These are phyloP conservation scores for Plusia festucae DNA, from an alignment of 2,888 invertebrate species.

Conservation along the genomic window DNA sequence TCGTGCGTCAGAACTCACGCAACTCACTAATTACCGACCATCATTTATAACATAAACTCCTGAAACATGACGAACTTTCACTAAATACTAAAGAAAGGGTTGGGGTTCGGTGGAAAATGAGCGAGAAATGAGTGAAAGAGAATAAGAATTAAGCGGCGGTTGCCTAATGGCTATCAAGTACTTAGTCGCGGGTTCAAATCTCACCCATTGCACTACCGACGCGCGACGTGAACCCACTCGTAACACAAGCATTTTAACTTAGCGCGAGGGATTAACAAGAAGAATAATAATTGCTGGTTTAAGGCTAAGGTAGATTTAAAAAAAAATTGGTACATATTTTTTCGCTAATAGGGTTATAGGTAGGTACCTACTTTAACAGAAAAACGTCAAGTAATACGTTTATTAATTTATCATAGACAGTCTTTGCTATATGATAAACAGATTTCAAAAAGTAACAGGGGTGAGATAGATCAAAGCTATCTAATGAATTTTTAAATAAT, in stretches of 20 bases:
- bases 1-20: constrained; percentile 55
- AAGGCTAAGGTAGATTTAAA: too few relatives aligned
- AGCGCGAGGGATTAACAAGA: too few relatives aligned
- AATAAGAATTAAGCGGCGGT: too few relatives aligned
- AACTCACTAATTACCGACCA: constrained; percentile 67
- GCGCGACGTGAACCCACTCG: too few relatives aligned
- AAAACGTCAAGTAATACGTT: too few relatives aligned
- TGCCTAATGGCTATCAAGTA: too few relatives aligned
- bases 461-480: background rate
- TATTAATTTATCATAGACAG: background rate
- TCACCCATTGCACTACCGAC: too few relatives aligned
- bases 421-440: background rate
- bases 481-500: background rate
- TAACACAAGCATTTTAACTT: too few relatives aligned
- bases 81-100: constrained; percentile 57
- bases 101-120: constrained; percentile 37
- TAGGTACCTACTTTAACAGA: too few relatives aligned
- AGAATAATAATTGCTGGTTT: too few relatives aligned
- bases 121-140: constrained; percentile 25
- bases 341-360: background rate
- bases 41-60: constrained; percentile 66
- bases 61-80: constrained; percentile 62
- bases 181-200: too few relatives aligned
- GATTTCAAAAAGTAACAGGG: background rate
- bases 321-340: background rate